A percentile compares a stretch with the other conserved stretches of the same genome.
These are phyloP conservation scores for Andrena dorsata DNA, from an alignment of 2,888 invertebrate genomes.

Conservation along the genomic window DNA sequence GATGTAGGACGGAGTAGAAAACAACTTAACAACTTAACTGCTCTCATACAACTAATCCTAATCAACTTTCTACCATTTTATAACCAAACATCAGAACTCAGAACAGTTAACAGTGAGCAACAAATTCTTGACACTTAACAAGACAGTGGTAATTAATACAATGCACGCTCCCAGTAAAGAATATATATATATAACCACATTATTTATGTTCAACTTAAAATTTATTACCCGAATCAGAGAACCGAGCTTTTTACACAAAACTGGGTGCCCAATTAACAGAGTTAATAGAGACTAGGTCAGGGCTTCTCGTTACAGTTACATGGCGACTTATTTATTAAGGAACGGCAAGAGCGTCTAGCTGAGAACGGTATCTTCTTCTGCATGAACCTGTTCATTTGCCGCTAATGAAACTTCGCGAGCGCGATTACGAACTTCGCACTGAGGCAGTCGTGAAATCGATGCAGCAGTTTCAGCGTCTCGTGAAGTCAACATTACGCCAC, in stretches of 20 bases:
- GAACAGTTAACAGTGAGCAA: not conserved
- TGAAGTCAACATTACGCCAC: constrained; percentile 61
- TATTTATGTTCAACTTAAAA: not conserved
- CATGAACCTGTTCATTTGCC: not conserved
- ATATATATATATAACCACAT: too few relatives aligned
- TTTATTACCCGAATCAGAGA: not conserved
- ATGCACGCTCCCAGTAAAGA: too few relatives aligned
- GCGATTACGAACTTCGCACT: constrained; percentile 1
- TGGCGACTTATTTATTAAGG: not conserved
- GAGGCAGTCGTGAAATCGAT: constrained; percentile 43
- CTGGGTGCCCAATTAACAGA: not conserved
- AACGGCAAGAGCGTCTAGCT: not conserved
- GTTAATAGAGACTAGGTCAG: not conserved
- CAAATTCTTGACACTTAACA: too few relatives aligned
- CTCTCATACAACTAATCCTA: not conserved
- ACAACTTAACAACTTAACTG: not conserved
- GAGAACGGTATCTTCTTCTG: not conserved
- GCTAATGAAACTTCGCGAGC: not conserved
- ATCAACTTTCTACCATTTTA: not conserved
- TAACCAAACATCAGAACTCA: not conserved
- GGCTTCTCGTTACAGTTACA: not conserved
- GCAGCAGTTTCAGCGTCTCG: constrained; percentile 48
- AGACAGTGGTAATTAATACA: too few relatives aligned
- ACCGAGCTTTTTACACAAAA: not conserved
- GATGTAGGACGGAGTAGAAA: not conserved